Evolutionary conservation across 2,797 vertebrate genomes (phyloP).

Genomic region (Ibycter americanus): DNA sequence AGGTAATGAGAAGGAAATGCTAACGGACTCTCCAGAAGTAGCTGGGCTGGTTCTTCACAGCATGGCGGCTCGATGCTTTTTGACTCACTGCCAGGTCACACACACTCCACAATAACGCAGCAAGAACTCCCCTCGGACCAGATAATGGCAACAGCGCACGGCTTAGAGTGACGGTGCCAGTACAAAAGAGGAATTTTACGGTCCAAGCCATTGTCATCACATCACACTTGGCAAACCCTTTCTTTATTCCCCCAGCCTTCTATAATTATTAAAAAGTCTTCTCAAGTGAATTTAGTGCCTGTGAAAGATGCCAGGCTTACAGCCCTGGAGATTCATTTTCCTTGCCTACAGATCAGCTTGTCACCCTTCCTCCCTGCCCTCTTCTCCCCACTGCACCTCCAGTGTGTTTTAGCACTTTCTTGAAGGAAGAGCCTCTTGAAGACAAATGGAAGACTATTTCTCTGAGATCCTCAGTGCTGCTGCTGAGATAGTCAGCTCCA

Average conservation of each 20-base stretch:
- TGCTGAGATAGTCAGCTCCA: not conserved
- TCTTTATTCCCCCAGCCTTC: not conserved
- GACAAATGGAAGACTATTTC: not conserved
- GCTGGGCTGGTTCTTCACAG: not conserved
- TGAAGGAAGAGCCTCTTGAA: not conserved
- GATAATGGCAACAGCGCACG: not conserved
- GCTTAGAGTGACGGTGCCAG: not conserved
- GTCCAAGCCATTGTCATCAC: slow-evolving; percentile 13
- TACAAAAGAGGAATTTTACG: not conserved
- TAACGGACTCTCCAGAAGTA: not conserved
- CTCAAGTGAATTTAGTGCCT: slow-evolving; percentile 15
- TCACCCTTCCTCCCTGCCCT: not conserved
- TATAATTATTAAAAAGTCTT: slow-evolving; percentile 21
- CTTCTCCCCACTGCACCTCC: not conserved
- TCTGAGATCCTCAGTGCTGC: not conserved
- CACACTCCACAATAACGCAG: not conserved
- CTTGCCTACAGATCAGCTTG: not conserved
- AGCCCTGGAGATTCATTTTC: not conserved
- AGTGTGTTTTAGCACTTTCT: not conserved
- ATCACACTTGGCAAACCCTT: slow-evolving; percentile 29
- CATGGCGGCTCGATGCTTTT: not conserved
- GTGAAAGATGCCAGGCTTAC: not conserved
- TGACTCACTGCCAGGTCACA: slow-evolving; percentile 10
- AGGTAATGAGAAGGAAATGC: not conserved
- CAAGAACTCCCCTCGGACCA: not conserved